Base-by-base conservation (phyloP, 2,113 vertebrate genomes). In the Bothrops jararaca region DNA sequence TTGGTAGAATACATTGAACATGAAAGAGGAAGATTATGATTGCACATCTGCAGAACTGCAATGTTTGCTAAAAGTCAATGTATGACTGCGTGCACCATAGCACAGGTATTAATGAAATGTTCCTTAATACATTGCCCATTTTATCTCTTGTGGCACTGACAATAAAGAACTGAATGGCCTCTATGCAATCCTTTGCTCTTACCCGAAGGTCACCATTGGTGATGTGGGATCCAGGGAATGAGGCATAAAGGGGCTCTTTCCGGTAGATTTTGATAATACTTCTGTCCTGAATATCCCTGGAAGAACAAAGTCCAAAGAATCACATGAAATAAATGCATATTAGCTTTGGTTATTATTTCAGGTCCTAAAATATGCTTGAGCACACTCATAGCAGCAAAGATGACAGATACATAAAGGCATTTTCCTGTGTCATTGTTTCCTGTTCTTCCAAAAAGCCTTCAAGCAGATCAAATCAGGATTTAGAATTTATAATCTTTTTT, bases 201-300 rank as follows among this genome's bases (percentile, higher is more conserved):
- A 99, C 99, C 98, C 99, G 98, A 95, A 99, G 98, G 96, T 99
- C 99, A 1, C 99, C 99, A 2, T 99, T 99, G 94, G 98, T 98
- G 97, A 99, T 98, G 96, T 99, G 99, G 0, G 98, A 98, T 39
- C 98, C 98, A 0, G 99, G 98, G 96, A 99, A 99, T 0, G 99
- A 98, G 53, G 99, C 98, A 0, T 99, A 99, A 92, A 99, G 98
- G 0, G 99, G 99, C 96, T 99, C 99, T 97, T 99, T 99, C 90
- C 99, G 97, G 94, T 98, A 99, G 95, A 99, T 99, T 98, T 99
- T 99, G 96, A 99, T 99, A 97, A 99, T 98, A 94, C 99, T 99
- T 91, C 99, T 98, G 97, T 99, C 99, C 97, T 99, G 99, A 97
- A 99, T 99, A 93, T 99, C 99, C 0, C 99, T 98, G 95, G 0